These are phyloP conservation scores for Ormyrus pomaceus DNA, from an alignment of 2,888 invertebrate species.

Conservation along the genomic window DNA sequence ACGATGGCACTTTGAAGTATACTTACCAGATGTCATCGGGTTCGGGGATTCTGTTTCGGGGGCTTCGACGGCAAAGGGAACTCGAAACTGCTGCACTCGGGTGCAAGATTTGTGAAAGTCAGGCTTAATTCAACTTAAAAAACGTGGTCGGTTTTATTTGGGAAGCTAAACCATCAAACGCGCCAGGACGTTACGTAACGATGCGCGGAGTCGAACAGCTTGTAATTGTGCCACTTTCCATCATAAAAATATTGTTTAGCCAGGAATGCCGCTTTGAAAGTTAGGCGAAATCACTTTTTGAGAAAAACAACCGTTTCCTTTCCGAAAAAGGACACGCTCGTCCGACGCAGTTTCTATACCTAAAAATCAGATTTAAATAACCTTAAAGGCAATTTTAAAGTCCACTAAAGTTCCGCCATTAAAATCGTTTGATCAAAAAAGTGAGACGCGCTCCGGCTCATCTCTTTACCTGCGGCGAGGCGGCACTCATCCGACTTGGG, in stretches of 20 bases:
- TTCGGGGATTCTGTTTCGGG: neutral
- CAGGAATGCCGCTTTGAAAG: too few species aligned
- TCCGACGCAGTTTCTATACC: neutral
- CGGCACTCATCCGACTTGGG: conserved; percentile 19
- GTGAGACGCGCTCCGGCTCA: conserved; percentile 15
- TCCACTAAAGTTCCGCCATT: neutral
- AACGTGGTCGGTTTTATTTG: too few species aligned
- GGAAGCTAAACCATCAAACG: too few species aligned
- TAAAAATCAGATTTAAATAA: neutral
- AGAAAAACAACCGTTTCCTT: too few species aligned
- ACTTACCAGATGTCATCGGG: conserved; percentile 28
- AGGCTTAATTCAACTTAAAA: too few species aligned
- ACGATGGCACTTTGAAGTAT: neutral
- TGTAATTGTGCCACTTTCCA: neutral
- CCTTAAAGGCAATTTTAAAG: neutral
- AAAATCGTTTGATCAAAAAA: conserved; percentile 27
- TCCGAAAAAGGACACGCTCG: too few species aligned
- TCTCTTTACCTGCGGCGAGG: conserved; percentile 11
- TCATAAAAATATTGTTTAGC: too few species aligned
- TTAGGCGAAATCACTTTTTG: too few species aligned
- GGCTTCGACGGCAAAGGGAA: too few species aligned
- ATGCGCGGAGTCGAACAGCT: neutral
- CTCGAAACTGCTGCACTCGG: too few species aligned
- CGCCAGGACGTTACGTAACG: neutral
- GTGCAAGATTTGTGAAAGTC: too few species aligned